These are phyloP conservation scores for Microtus pennsylvanicus DNA, from an alignment of 2,113 vertebrate genomes.

Conservation along the genomic window DNA sequence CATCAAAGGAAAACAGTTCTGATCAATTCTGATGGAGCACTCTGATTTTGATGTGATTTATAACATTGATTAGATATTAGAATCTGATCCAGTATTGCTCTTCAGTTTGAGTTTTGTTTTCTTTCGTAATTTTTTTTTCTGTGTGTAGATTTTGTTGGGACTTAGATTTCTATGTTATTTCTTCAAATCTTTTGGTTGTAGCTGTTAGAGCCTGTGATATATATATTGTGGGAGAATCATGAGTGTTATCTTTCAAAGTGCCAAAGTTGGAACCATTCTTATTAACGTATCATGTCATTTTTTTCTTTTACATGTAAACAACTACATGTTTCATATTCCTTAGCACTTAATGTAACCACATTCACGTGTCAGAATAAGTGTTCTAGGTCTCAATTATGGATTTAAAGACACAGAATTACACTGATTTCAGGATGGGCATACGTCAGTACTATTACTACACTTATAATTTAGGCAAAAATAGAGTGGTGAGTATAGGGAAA, in stretches of 20 bases:
- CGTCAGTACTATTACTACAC: neutral
- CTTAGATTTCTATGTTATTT: neutral
- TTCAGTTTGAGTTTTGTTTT: neutral
- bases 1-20: neutral
- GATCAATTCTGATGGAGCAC: neutral
- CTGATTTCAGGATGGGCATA: neutral
- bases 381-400: neutral
- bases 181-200: conserved; percentile 15
- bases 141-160: neutral
- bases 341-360: conserved; percentile 21
- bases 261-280: neutral
- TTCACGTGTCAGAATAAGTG: conserved; percentile 45
- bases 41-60: conserved; percentile 29
- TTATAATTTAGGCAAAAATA: neutral
- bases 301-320: neutral
- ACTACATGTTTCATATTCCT: conserved; percentile 40
- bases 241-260: conserved; percentile 22
- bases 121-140: neutral
- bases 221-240: neutral
- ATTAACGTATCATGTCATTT: neutral
- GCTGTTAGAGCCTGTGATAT: neutral
- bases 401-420: conserved; percentile 32
- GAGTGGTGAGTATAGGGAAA: neutral
- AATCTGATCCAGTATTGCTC: neutral
- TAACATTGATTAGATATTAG: neutral